These are phyloP conservation scores for Platanista minor DNA, from an alignment of 2,113 vertebrate genomes.

Conservation along the genomic window DNA sequence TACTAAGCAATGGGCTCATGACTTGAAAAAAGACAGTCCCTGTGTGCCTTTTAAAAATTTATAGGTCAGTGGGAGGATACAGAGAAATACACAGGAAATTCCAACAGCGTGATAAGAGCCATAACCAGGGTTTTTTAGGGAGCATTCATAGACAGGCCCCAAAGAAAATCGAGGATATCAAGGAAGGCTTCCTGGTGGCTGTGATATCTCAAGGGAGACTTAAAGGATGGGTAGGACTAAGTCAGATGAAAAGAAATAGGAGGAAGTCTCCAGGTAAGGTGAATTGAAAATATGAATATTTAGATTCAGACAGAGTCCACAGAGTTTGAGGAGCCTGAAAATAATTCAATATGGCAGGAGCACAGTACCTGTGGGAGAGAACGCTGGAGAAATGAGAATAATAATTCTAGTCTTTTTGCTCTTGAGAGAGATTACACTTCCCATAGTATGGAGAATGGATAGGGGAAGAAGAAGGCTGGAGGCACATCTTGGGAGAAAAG, in stretches of 20 bases:
- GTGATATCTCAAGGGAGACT: background rate
- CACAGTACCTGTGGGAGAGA: background rate
- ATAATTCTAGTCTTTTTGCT: background rate
- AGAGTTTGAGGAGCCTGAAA: background rate
- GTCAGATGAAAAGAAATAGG: background rate
- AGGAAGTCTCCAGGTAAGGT: background rate
- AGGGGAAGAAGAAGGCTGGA: background rate
- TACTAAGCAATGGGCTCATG: background rate
- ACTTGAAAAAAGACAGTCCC: background rate
- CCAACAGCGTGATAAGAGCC: background rate
- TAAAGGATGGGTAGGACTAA: background rate
- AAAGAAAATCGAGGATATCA: conserved; percentile 2
- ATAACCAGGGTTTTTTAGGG: background rate
- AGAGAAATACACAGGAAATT: background rate
- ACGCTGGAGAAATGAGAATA: background rate
- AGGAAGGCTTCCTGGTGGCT: background rate
- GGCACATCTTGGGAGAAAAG: background rate
- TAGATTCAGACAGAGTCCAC: background rate
- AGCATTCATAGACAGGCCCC: background rate
- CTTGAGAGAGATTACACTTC: background rate
- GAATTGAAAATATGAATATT: background rate
- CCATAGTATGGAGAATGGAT: background rate
- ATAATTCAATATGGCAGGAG: background rate
- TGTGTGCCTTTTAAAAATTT: background rate
- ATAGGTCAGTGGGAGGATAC: background rate